Conservation (phyloP, 2,888 invertebrate species). For the Cataglyphis rosenhaueri region DNA sequence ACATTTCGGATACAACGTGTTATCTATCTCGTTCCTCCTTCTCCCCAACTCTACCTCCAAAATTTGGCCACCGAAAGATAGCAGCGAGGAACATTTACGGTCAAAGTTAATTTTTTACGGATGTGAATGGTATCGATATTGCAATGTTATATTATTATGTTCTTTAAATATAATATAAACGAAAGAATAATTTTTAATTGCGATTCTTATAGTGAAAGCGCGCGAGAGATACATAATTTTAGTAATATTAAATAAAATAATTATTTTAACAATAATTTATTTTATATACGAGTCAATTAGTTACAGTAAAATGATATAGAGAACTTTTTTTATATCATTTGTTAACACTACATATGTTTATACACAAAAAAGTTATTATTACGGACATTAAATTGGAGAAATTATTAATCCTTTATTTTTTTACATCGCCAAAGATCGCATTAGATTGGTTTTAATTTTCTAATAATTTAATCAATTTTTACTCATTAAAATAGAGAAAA, state of each 20-base stretch:
- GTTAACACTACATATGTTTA: neutral
- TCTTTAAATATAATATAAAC: neutral
- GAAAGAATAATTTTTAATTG: neutral
- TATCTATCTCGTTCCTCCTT: neutral
- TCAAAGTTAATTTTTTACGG: slow-evolving; percentile 14
- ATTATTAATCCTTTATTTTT: neutral
- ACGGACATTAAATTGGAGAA: neutral
- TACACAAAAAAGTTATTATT: neutral
- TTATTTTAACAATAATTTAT: neutral
- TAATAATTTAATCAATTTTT: neutral
- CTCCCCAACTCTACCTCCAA: neutral
- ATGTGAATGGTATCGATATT: neutral
- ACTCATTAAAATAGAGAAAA: neutral
- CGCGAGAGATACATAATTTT: neutral
- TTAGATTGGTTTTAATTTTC: neutral
- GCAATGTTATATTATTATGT: slow-evolving; percentile 6
- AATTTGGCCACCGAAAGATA: slow-evolving; percentile 37
- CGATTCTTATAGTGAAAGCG: neutral
- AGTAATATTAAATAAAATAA: neutral
- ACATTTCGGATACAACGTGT: slow-evolving; percentile 5
- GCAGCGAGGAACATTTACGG: slow-evolving; percentile 1
- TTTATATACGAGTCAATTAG: neutral
- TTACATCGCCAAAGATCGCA: neutral
- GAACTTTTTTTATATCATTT: slow-evolving; percentile 1
- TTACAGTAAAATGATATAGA: neutral